A percentile compares a stretch with the other conserved stretches of the same genome.
phyloP scores from a whole-genome alignment of 2,888 invertebrate genomes.

The Cyrtodaria siliqua region DNA sequence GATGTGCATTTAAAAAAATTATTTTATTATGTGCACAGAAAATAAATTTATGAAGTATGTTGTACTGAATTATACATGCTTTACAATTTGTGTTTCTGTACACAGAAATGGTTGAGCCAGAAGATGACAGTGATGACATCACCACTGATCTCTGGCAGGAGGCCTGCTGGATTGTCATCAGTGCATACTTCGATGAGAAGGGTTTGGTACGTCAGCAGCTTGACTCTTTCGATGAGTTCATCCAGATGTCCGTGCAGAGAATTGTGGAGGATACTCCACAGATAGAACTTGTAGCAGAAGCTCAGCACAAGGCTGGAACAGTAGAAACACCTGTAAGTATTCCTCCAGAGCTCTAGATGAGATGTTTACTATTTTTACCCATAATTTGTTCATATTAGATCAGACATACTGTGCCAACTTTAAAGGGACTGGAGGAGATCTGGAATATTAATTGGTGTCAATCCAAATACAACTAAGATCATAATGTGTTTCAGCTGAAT shows the following conservation, averaged over 20 bases:
- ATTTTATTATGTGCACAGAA: no score
- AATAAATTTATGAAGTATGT: no score
- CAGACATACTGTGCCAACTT: no score
- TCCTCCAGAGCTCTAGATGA: no score
- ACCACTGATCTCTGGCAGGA: constrained; percentile 99
- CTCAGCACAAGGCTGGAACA: constrained; percentile 97
- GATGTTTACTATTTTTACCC: no score
- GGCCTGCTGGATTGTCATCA: constrained; percentile 99
- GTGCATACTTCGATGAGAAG: constrained; percentile 99
- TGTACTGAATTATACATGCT: no score
- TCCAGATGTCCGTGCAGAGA: constrained; percentile 99
- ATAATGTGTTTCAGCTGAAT: no score
- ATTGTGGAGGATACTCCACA: constrained; percentile 99
- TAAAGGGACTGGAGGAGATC: no score
- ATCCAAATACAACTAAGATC: no score
- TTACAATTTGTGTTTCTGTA: background rate
- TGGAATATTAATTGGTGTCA: no score
- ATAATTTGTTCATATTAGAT: no score
- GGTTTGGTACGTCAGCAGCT: constrained; percentile 99
- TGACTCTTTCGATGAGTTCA: constrained; percentile 99
- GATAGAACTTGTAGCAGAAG: constrained; percentile 98
- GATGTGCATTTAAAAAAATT: no score
- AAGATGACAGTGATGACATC: constrained; percentile 92
- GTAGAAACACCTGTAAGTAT: constrained; percentile 87
- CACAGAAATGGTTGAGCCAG: constrained; percentile 75